These are phyloP conservation scores for Melanostigma gelatinosum DNA, from an alignment of 2,113 vertebrate species.

Conservation along the genomic window DNA sequence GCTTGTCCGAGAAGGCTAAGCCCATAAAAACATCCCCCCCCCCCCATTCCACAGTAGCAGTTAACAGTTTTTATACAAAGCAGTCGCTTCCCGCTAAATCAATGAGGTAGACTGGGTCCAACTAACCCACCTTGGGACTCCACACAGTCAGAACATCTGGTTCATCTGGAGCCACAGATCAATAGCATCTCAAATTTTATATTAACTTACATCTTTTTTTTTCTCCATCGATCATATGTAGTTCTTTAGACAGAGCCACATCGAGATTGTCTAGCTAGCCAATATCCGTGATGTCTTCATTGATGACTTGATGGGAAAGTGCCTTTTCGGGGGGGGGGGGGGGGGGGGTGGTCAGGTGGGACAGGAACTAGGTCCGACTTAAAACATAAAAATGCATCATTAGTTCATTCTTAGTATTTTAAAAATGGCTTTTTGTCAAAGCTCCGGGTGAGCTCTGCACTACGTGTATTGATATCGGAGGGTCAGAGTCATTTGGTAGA, in stretches of 20 bases:
- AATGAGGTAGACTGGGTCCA: slow-evolving; percentile 88
- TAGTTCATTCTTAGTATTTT: slow-evolving; percentile 80
- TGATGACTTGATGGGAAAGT: slow-evolving; percentile 78
- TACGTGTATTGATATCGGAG: slow-evolving; percentile 74
- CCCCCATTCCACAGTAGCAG: slow-evolving; percentile 81
- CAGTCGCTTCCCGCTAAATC: slow-evolving; percentile 84
- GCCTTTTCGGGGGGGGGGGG: slow-evolving; percentile 69
- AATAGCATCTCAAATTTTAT: slow-evolving; percentile 74
- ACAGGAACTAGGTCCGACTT: slow-evolving; percentile 80
- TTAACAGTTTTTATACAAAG: slow-evolving; percentile 85
- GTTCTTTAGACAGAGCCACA: slow-evolving; percentile 77
- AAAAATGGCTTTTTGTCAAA: slow-evolving; percentile 82
- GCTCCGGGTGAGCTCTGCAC: slow-evolving; percentile 73
- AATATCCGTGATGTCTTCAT: slow-evolving; percentile 79
- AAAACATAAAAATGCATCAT: slow-evolving; percentile 76
- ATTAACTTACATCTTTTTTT: slow-evolving; percentile 66
- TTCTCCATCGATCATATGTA: slow-evolving; percentile 67
- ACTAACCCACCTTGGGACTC: slow-evolving; percentile 82
- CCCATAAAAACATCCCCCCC: slow-evolving; percentile 77
- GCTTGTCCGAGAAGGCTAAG: slow-evolving; percentile 84
- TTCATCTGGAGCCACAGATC: slow-evolving; percentile 77
- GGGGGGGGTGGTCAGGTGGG: slow-evolving; percentile 49
- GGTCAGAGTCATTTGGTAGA: slow-evolving; percentile 81
- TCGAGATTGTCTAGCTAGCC: slow-evolving; percentile 86
- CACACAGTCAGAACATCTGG: slow-evolving; percentile 73